These are phyloP conservation scores for Cirrhinus molitorella DNA, from an alignment of 2,797 vertebrate species.

Conservation along the genomic window DNA sequence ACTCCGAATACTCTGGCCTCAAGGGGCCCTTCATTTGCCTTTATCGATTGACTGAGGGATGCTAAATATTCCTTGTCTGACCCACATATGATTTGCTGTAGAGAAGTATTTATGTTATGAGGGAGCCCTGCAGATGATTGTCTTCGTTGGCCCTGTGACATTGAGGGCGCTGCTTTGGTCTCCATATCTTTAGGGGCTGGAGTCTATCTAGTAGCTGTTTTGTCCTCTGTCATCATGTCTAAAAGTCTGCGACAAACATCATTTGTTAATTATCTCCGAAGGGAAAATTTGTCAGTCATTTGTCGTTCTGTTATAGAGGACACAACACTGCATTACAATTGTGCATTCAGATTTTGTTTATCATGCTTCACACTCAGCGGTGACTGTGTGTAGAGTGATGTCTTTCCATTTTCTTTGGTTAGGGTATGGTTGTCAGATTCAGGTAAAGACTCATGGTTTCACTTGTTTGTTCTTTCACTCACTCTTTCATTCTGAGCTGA, in stretches of 20 bases:
- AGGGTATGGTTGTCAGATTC: background rate
- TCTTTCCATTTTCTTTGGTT: background rate
- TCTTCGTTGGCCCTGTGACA: background rate
- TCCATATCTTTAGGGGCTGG: conserved; percentile 12
- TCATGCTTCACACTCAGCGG: background rate
- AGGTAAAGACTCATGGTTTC: background rate
- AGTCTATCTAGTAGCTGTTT: background rate
- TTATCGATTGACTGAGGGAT: background rate
- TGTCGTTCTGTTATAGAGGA: conserved; percentile 30
- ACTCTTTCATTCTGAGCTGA: background rate
- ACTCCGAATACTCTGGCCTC: background rate
- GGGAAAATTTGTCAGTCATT: conserved; percentile 23
- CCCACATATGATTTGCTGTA: background rate
- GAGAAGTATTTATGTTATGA: background rate
- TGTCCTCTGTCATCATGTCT: background rate
- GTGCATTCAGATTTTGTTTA: background rate
- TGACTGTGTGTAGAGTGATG: background rate
- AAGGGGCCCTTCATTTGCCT: background rate
- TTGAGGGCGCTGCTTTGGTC: background rate
- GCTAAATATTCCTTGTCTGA: conserved; percentile 1
- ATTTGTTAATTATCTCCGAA: conserved; percentile 24
- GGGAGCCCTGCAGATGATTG: background rate
- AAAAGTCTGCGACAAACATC: conserved; percentile 2
- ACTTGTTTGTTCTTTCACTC: background rate
- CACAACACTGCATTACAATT: background rate